Conservation (phyloP, 2,797 vertebrate species). For the Manis pentadactyla region DNA sequence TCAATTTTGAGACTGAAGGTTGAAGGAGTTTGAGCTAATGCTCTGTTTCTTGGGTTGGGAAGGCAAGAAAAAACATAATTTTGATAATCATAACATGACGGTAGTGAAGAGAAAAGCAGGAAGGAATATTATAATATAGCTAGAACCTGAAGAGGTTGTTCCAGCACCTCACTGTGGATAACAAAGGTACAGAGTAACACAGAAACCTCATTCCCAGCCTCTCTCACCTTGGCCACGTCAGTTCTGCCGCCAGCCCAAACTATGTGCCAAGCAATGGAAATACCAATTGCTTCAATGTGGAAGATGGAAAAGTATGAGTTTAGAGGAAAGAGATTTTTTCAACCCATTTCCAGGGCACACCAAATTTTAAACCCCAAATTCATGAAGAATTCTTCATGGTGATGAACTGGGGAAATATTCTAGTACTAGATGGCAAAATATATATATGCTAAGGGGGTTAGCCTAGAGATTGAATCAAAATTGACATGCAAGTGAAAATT, state of each 20-base stretch:
- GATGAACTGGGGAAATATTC: background rate
- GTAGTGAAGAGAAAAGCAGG: background rate
- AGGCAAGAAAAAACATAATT: background rate
- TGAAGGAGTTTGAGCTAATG: background rate
- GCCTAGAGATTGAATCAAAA: background rate
- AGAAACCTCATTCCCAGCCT: background rate
- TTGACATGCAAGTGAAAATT: background rate
- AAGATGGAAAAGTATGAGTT: background rate
- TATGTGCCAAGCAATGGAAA: background rate
- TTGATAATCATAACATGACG: background rate
- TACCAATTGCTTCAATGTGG: background rate
- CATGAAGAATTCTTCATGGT: background rate
- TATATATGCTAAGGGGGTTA: background rate
- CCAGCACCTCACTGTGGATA: background rate
- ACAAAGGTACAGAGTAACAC: background rate
- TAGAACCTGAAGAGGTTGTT: background rate
- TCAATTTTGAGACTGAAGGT: background rate
- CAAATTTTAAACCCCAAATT: background rate
- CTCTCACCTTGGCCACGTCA: rapidly evolving
- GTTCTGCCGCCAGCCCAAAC: too few relatives aligned
- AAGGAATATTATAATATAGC: background rate
- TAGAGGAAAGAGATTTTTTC: background rate
- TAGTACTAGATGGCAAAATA: background rate
- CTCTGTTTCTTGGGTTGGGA: background rate
- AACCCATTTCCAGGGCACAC: background rate